Evolutionary conservation across 2,113 vertebrate genomes (phyloP).

Genomic region (Limnothrissa miodon): DNA sequence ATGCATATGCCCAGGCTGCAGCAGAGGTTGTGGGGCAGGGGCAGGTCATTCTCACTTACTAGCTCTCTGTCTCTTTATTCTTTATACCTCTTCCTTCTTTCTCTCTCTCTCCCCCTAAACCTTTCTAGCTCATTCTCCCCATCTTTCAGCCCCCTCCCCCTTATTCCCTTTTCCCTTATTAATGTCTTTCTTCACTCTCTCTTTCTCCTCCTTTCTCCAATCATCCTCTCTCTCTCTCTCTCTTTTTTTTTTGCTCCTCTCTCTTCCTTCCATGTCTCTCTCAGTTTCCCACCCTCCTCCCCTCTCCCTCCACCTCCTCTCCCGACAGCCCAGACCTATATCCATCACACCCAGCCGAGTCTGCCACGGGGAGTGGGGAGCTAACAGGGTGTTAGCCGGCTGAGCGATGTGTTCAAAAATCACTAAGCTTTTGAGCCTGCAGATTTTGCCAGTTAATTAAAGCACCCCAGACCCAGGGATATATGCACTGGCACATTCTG

Average conservation of each 20-base stretch:
- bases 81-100: background rate
- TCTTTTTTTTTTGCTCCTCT: background rate
- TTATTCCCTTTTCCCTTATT: too few species aligned
- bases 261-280: background rate
- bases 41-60: background rate
- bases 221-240: background rate
- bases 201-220: background rate
- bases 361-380: constrained; percentile 23
- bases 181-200: too few species aligned
- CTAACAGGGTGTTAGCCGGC: background rate
- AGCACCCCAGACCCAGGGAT: background rate
- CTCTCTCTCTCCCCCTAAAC: background rate
- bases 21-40: background rate
- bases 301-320: background rate
- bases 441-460: constrained; percentile 16
- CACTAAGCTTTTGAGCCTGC: constrained; percentile 7
- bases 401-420: constrained; percentile 11
- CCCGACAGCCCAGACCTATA: background rate
- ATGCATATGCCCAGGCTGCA: background rate
- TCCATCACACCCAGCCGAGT: constrained; percentile 44
- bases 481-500: background rate
- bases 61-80: background rate
- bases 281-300: background rate
- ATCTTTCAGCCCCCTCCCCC: background rate
- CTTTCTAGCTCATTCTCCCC: background rate